Conservation (phyloP, 2,888 invertebrate genomes). For the Brachypterus glaber region DNA sequence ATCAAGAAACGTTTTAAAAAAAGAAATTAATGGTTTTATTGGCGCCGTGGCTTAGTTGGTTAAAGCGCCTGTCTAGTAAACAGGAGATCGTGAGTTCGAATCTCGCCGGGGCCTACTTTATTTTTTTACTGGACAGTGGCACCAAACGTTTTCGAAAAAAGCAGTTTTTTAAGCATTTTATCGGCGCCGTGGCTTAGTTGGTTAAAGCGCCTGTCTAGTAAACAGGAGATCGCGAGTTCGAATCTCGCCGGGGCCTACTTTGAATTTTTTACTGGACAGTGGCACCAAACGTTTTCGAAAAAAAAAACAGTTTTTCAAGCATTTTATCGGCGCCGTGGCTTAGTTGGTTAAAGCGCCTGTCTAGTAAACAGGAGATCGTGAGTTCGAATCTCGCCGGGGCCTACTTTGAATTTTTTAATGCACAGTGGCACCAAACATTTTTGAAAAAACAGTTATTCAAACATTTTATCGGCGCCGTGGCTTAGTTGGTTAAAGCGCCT, state of each 20-base stretch:
- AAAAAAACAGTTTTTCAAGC: too few species aligned
- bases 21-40: too few species aligned
- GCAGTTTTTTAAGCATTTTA: too few species aligned
- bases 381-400: constrained; percentile 58
- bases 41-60: constrained; percentile 76
- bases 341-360: constrained; percentile 73
- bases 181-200: constrained; percentile 76
- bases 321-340: constrained; percentile 70
- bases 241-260: constrained; percentile 55
- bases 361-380: constrained; percentile 63
- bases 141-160: too few species aligned
- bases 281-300: too few species aligned
- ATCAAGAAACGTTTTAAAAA: too few species aligned
- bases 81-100: constrained; percentile 61
- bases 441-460: too few species aligned
- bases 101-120: constrained; percentile 55
- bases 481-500: constrained; percentile 75
- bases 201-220: constrained; percentile 66
- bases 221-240: constrained; percentile 62
- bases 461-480: constrained; percentile 68
- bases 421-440: too few species aligned
- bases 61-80: constrained; percentile 64
- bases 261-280: too few species aligned
- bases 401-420: too few species aligned
- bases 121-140: too few species aligned